A percentile compares a stretch with the other conserved stretches of the same genome.
These are phyloP conservation scores for Epirrhoe alternata DNA, from an alignment of 2,888 invertebrate genomes.

Conservation along the genomic window DNA sequence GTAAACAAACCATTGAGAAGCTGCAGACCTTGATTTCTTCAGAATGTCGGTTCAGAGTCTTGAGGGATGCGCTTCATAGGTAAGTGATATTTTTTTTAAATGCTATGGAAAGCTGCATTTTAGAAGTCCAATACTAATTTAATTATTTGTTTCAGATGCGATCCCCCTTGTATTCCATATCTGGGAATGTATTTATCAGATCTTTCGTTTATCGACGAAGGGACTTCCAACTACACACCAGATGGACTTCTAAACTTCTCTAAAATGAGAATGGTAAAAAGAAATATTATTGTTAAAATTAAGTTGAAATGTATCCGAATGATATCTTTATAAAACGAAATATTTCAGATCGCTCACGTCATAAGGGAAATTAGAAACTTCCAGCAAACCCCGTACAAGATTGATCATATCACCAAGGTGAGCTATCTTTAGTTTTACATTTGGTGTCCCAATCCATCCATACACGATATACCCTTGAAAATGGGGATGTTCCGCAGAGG, in stretches of 20 bases:
- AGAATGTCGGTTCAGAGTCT: slow-evolving; percentile 94
- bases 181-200: slow-evolving; percentile 96
- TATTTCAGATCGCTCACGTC: slow-evolving; percentile 93
- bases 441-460: no score
- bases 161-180: slow-evolving; percentile 94
- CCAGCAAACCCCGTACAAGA: slow-evolving; percentile 96
- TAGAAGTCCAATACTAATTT: neutral
- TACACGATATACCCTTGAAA: no score
- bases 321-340: neutral
- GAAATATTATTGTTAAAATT: no score
- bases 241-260: slow-evolving; percentile 96
- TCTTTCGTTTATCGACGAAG: slow-evolving; percentile 96
- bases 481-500: no score
- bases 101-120: no score
- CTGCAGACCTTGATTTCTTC: slow-evolving; percentile 94
- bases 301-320: no score
- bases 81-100: no score
- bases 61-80: slow-evolving; percentile 93
- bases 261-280: slow-evolving; percentile 98
- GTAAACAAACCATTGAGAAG: slow-evolving; percentile 94
- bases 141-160: slow-evolving; percentile 84
- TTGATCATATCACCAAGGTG: slow-evolving; percentile 93
- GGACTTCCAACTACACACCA: slow-evolving; percentile 95
- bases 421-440: slow-evolving; percentile 29
- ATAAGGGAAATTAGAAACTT: slow-evolving; percentile 96